These are phyloP conservation scores for Notospermus geniculatus DNA, from an alignment of 1,140 invertebrate genomes.

Conservation along the genomic window DNA sequence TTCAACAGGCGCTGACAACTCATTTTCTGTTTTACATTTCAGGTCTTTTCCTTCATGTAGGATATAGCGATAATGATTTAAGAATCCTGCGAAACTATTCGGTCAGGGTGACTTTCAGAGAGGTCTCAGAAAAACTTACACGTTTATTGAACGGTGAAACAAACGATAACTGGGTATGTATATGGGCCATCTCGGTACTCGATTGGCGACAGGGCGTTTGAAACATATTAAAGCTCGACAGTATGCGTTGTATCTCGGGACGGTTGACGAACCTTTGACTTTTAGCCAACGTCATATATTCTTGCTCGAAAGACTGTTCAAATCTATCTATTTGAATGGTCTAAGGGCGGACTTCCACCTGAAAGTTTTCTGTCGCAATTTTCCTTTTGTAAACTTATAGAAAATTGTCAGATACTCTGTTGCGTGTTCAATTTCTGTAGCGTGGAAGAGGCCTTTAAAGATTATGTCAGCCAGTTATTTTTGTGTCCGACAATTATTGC, in stretches of 20 bases:
- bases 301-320: no score
- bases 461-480: no score
- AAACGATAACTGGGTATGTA: conserved; percentile 3
- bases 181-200: not conserved
- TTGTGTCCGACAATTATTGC: no score
- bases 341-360: no score
- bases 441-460: not conserved
- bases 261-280: not conserved
- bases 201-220: not conserved
- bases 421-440: not conserved
- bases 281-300: not conserved
- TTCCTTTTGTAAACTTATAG: no score
- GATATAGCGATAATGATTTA: not conserved
- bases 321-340: no score
- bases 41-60: conserved; percentile 7
- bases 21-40: conserved; percentile 3
- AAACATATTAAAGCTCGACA: not conserved
- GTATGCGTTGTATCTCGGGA: not conserved
- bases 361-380: no score
- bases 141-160: conserved; percentile 7
- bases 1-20: not conserved
- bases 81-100: not conserved
- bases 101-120: not conserved
- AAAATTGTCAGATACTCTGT: no score
- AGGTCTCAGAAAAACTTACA: not conserved